phyloP scores from a whole-genome alignment of 2,113 vertebrate species.

The Empidonax traillii region DNA sequence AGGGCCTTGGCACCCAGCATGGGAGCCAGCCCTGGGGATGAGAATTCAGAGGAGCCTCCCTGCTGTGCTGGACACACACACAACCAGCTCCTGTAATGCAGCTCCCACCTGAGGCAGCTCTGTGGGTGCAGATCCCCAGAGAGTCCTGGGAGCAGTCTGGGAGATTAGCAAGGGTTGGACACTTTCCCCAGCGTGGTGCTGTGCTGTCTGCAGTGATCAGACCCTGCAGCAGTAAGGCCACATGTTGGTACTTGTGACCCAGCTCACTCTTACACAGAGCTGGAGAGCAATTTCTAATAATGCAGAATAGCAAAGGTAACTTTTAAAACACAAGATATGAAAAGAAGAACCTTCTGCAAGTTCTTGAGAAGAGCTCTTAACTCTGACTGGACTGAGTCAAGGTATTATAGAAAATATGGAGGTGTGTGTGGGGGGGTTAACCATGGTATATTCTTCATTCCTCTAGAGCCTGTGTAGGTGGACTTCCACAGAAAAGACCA shows the following conservation, averaged over 20 bases:
- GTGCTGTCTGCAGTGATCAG: neutral
- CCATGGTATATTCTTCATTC: neutral
- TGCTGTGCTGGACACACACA: neutral
- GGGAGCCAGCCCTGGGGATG: neutral
- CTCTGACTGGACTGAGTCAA: neutral
- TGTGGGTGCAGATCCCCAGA: neutral
- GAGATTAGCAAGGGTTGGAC: neutral
- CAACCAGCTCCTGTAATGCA: neutral
- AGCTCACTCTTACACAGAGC: neutral
- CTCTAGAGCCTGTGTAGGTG: neutral
- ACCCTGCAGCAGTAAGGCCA: neutral
- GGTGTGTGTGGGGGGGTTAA: neutral
- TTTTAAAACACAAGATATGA: neutral
- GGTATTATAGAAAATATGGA: neutral
- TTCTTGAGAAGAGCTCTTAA: neutral
- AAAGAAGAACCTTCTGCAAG: neutral
- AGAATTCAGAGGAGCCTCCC: neutral
- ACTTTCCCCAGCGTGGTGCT: neutral
- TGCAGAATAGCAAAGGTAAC: neutral
- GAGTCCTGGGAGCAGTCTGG: neutral
- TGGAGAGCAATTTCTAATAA: neutral
- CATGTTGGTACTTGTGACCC: accelerated
- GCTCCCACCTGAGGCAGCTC: neutral
- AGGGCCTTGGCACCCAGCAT: no score
- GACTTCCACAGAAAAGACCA: neutral